Percentiles rank a stretch among this genome's conserved stretches.
These are phyloP conservation scores for Aphis craccivora DNA, from an alignment of 1,140 invertebrate species.

Conservation along the genomic window DNA sequence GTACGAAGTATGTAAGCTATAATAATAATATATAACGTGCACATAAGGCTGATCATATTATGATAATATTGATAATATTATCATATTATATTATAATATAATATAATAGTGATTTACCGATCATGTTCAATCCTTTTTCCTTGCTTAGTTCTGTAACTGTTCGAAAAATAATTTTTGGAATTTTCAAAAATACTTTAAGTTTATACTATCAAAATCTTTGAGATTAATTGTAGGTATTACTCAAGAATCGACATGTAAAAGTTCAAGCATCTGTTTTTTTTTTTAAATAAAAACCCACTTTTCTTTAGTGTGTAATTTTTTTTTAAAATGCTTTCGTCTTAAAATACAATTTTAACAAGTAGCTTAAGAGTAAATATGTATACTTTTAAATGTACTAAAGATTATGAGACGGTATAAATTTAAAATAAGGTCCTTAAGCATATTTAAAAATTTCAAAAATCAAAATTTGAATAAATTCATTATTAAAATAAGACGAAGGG, in stretches of 20 bases:
- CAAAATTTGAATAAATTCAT: neutral
- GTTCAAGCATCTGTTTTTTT: neutral
- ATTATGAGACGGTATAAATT: neutral
- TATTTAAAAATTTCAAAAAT: neutral
- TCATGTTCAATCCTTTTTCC: neutral
- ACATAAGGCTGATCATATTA: too few relatives aligned
- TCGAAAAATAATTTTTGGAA: too few relatives aligned
- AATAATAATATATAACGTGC: too few relatives aligned
- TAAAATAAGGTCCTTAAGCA: neutral
- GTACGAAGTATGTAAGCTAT: too few relatives aligned
- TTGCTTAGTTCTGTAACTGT: neutral
- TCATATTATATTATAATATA: too few relatives aligned
- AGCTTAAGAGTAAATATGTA: neutral
- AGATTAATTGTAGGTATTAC: neutral
- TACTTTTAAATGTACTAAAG: neutral
- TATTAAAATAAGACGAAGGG: neutral
- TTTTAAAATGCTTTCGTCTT: neutral
- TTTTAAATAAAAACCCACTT: neutral
- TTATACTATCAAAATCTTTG: neutral
- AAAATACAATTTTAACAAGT: neutral
- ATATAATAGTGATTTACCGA: too few relatives aligned
- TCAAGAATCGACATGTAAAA: neutral
- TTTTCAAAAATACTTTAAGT: neutral
- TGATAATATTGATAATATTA: too few relatives aligned
- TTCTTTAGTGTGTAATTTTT: neutral